Evolutionary conservation across 2,888 invertebrate species (phyloP).

Genomic region (Emmelina monodactyla): DNA sequence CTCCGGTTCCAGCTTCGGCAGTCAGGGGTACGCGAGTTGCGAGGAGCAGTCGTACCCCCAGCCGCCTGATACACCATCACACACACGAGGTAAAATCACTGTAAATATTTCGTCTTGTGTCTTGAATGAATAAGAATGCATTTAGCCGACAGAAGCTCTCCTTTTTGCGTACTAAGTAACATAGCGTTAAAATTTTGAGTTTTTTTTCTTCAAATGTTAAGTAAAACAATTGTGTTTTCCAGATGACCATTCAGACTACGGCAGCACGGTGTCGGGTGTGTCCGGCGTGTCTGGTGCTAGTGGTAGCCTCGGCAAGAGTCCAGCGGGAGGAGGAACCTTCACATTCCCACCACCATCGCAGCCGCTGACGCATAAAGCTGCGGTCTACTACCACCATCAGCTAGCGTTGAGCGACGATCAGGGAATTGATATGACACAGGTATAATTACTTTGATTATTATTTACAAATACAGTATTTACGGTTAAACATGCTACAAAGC

Average conservation of each 20-base stretch:
- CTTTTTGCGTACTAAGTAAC: no score
- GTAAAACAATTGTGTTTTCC: constrained; percentile 22
- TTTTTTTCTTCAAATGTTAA: no score
- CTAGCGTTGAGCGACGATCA: constrained; percentile 85
- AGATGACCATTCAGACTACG: constrained; percentile 76
- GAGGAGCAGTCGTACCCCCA: constrained; percentile 76
- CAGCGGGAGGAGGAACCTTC: constrained; percentile 70
- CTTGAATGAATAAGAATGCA: no score
- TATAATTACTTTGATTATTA: no score
- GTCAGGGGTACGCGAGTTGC: constrained; percentile 77
- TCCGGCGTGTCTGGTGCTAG: constrained; percentile 63
- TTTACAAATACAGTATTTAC: no score
- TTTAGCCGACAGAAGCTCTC: no score
- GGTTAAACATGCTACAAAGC: no score
- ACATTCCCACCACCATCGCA: constrained; percentile 77
- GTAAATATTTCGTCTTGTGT: no score
- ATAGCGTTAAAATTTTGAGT: no score
- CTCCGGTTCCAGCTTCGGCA: constrained; percentile 82
- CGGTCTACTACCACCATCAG: constrained; percentile 83
- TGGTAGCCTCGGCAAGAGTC: constrained; percentile 70
- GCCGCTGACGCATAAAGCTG: constrained; percentile 77
- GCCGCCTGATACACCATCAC: constrained; percentile 67
- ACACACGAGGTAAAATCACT: constrained; percentile 62
- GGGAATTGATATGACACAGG: constrained; percentile 88
- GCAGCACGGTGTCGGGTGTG: constrained; percentile 68